phyloP scores from a whole-genome alignment of 2,113 vertebrate genomes.

The Chitala chitala region DNA sequence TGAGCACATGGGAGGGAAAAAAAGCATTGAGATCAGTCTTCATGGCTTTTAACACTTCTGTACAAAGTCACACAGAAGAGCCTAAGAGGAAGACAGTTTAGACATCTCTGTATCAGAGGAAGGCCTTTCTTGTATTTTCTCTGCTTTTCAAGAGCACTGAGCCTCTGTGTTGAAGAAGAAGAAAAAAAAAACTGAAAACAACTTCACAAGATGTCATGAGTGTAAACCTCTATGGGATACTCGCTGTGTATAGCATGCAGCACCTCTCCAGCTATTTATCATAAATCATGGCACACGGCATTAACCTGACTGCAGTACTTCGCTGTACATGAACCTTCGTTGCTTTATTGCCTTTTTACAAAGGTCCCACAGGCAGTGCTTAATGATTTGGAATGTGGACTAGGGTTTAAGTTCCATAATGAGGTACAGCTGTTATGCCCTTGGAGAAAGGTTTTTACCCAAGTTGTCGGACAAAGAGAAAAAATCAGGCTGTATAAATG shows the following conservation, averaged over 20 bases:
- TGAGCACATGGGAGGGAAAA: not conserved
- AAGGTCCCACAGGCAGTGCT: too few species aligned
- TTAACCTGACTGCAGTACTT: not conserved
- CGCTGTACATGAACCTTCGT: too few species aligned
- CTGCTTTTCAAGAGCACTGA: conserved; percentile 5
- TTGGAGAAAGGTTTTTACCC: not conserved
- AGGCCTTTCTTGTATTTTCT: not conserved
- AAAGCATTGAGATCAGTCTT: conserved; percentile 21
- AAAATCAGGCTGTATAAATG: not conserved
- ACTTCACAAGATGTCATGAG: not conserved
- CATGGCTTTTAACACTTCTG: conserved; percentile 26
- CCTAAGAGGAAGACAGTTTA: conserved; percentile 13
- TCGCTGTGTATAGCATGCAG: not conserved
- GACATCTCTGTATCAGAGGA: not conserved
- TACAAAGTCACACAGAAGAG: conserved; percentile 13
- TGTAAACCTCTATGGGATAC: not conserved
- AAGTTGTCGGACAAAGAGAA: not conserved
- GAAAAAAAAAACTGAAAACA: not conserved
- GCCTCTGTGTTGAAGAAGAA: not conserved
- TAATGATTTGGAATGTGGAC: too few species aligned
- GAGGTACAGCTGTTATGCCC: not conserved
- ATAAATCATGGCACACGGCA: not conserved
- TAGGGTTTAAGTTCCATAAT: not conserved
- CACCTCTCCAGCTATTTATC: not conserved
- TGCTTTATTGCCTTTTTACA: too few species aligned